Conservation (phyloP, 2,113 vertebrate genomes). For the Crocuta crocuta region DNA sequence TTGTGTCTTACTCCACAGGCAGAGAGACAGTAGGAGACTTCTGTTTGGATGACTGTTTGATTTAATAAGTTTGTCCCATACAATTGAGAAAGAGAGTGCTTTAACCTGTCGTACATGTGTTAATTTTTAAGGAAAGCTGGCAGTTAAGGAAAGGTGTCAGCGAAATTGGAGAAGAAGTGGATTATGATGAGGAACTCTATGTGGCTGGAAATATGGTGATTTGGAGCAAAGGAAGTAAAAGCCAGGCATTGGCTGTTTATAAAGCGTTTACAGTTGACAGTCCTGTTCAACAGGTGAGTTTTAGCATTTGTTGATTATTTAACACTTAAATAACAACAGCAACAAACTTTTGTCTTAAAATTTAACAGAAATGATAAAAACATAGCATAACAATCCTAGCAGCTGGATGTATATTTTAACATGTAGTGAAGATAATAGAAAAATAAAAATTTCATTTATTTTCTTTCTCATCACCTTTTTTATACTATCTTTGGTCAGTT, state of each 20-base stretch:
- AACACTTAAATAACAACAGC: no score
- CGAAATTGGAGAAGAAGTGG: conserved; percentile 90
- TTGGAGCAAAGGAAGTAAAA: conserved; percentile 96
- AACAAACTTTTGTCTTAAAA: neutral
- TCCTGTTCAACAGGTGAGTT: conserved; percentile 93
- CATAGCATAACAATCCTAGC: neutral
- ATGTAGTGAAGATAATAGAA: conserved; percentile 8
- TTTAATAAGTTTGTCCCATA: conserved; percentile 17
- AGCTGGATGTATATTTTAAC: neutral
- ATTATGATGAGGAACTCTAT: conserved; percentile 97
- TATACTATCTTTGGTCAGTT: neutral
- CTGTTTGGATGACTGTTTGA: neutral
- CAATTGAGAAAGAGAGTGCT: neutral
- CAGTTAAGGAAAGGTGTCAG: conserved; percentile 93
- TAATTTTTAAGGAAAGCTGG: conserved; percentile 94
- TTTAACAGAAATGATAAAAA: conserved; percentile 1
- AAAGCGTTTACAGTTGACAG: conserved; percentile 98
- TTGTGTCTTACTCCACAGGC: neutral
- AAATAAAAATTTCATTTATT: conserved; percentile 19
- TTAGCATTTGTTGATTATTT: fast-evolving
- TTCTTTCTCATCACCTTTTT: neutral
- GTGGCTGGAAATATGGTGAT: conserved; percentile 96
- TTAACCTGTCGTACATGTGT: neutral
- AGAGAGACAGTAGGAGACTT: neutral
- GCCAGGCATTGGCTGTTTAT: conserved; percentile 91